Base-by-base conservation (phyloP, 2,888 invertebrate genomes). In the Drosophila pseudotakahashii region DNA sequence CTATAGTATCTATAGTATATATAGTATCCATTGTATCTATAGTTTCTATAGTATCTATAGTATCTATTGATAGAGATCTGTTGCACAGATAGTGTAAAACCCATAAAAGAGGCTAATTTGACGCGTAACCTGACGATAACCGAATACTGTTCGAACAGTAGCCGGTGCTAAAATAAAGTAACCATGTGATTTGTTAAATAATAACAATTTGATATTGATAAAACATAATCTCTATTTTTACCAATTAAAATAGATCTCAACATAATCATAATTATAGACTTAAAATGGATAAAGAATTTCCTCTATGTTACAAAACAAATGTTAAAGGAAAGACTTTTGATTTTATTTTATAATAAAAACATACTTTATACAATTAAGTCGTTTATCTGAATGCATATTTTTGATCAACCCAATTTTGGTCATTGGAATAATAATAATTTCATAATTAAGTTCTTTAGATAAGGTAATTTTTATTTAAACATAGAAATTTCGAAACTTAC, bases 321-420 rank as follows among this genome's bases (percentile, higher is more conserved):
- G 19, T 45, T n/a, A 7, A 45, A 45, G 4, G 5, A 26, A 45
- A 45, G 45, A 45, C 14, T 9, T 14, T 45, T n/a, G 45, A 9
- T n/a, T 7, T 23, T 30, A 32, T 41, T 50, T n/a, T 45, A 9
- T n/a, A 36, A 16, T 34, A 36, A 51, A 51, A 10, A 51, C 3
- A 19, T 7, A 3, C 3, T 13, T 16, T 13, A n/a, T 39, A 9
- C 6, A 39, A 11, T 30, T 26, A 37, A 14, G 13, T 11, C 23
- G 23, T 37, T 48, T 26, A 26, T 26, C 26, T 14, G 37, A 52
- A 52, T 52, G 52, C 52, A 39, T 47, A 5, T 42, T 23, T 39
- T 41, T 41, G 10, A 16, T 16, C 41, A 42, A 47, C n/a, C n/a
- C 45, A 7, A 7, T 48, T 14, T n/a, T 16, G 11, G 48, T 14